A percentile compares a stretch with the other conserved stretches of the same genome.
phyloP scores from a whole-genome alignment of 2,888 invertebrate species.

The Cephus pygmeus region DNA sequence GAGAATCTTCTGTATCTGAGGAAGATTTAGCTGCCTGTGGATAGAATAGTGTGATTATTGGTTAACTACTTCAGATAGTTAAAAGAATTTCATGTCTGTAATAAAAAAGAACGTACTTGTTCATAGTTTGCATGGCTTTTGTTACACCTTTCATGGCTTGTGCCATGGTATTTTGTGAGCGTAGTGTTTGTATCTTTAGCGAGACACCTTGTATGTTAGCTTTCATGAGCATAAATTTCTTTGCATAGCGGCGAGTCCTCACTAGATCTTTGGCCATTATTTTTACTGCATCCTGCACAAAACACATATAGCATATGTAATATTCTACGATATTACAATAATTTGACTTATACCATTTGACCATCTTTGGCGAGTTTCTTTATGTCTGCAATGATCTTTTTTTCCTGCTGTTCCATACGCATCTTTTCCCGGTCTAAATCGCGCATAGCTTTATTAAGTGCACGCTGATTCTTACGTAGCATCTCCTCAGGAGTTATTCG shows the following conservation, averaged over 20 bases:
- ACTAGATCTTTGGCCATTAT: slow-evolving; percentile 99
- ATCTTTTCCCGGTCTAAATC: slow-evolving; percentile 94
- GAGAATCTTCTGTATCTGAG: slow-evolving; percentile 97
- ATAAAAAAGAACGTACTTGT: slow-evolving; percentile 70
- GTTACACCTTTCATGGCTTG: slow-evolving; percentile 99
- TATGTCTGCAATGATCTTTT: slow-evolving; percentile 97
- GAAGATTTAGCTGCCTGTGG: slow-evolving; percentile 89
- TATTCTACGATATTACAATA: background rate
- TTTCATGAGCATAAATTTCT: slow-evolving; percentile 99
- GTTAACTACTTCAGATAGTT: background rate
- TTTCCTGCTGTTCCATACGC: slow-evolving; percentile 99
- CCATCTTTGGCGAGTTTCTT: slow-evolving; percentile 99
- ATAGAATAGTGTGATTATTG: slow-evolving; percentile 4
- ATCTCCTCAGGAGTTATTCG: slow-evolving; percentile 97
- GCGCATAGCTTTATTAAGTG: slow-evolving; percentile 97
- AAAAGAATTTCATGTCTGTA: background rate
- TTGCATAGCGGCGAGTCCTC: slow-evolving; percentile 92
- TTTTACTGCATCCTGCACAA: slow-evolving; percentile 92
- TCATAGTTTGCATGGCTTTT: slow-evolving; percentile 98
- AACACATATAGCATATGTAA: background rate
- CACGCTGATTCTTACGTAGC: slow-evolving; percentile 97
- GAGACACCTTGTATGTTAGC: slow-evolving; percentile 99
- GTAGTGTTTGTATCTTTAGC: slow-evolving; percentile 95
- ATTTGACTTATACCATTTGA: slow-evolving; percentile 82
- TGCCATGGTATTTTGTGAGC: slow-evolving; percentile 99